These are phyloP conservation scores for Acanthis flammea DNA, from an alignment of 2,797 vertebrate genomes.

Conservation along the genomic window DNA sequence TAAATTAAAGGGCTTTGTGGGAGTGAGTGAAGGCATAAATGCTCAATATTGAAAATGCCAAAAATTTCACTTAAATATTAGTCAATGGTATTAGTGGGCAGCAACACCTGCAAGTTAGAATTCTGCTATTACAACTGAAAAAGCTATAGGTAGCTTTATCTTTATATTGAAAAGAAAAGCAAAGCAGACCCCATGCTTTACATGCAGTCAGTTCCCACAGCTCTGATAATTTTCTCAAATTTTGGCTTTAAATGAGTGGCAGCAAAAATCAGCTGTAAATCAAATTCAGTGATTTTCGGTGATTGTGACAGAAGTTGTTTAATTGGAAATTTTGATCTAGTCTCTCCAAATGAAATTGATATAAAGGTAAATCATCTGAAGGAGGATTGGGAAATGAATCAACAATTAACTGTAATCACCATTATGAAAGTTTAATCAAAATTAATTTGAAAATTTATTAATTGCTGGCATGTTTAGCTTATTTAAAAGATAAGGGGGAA, in stretches of 20 bases:
- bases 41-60: slow-evolving; percentile 30
- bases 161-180: neutral
- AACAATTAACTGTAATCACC: slow-evolving; percentile 69
- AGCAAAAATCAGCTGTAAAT: slow-evolving; percentile 46
- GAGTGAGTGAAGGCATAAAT: neutral
- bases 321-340: slow-evolving; percentile 60
- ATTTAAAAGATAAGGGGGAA: slow-evolving; percentile 32
- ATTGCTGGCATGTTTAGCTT: slow-evolving; percentile 54
- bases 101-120: neutral
- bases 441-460: slow-evolving; percentile 73
- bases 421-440: slow-evolving; percentile 71
- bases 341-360: slow-evolving; percentile 60
- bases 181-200: neutral
- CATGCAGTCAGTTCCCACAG: neutral
- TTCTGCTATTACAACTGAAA: neutral
- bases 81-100: neutral
- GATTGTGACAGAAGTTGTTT: slow-evolving; percentile 47
- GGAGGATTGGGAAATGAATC: slow-evolving; percentile 50
- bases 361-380: slow-evolving; percentile 57
- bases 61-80: slow-evolving; percentile 46
- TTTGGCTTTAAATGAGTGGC: slow-evolving; percentile 7
- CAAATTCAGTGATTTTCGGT: neutral
- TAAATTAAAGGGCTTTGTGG: slow-evolving; percentile 19
- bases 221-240: neutral
- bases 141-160: neutral